These are phyloP conservation scores for Junonia oenone DNA, from an alignment of 2,888 invertebrate genomes.

Conservation along the genomic window DNA sequence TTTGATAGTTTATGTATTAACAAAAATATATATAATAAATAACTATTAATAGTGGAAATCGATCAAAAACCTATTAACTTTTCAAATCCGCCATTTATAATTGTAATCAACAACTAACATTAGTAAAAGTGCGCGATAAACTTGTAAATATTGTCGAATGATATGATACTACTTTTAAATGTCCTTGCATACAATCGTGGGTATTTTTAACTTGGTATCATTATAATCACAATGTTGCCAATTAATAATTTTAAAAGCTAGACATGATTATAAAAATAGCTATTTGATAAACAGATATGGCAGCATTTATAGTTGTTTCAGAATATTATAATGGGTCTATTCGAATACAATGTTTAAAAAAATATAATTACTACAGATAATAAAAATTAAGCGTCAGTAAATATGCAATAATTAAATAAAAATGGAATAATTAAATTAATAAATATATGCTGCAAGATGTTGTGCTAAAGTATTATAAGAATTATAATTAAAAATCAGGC, in stretches of 20 bases:
- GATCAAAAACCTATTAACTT: background rate
- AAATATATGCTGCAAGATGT: background rate
- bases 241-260: background rate
- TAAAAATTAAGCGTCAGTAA: background rate
- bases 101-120: slow-evolving; percentile 28
- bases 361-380: background rate
- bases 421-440: slow-evolving; percentile 1
- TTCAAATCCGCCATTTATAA: background rate
- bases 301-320: background rate
- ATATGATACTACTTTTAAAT: slow-evolving; percentile 24
- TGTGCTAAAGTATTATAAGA: background rate
- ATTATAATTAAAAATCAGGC: background rate
- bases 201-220: background rate
- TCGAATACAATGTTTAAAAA: background rate
- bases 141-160: slow-evolving; percentile 22
- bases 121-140: slow-evolving; percentile 24
- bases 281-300: background rate
- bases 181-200: background rate
- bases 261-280: background rate
- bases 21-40: background rate
- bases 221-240: background rate
- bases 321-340: background rate
- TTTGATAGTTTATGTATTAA: background rate
- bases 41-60: background rate
- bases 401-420: background rate